phyloP scores from a whole-genome alignment of 2,888 invertebrate species.

The Dryococelus australis region DNA sequence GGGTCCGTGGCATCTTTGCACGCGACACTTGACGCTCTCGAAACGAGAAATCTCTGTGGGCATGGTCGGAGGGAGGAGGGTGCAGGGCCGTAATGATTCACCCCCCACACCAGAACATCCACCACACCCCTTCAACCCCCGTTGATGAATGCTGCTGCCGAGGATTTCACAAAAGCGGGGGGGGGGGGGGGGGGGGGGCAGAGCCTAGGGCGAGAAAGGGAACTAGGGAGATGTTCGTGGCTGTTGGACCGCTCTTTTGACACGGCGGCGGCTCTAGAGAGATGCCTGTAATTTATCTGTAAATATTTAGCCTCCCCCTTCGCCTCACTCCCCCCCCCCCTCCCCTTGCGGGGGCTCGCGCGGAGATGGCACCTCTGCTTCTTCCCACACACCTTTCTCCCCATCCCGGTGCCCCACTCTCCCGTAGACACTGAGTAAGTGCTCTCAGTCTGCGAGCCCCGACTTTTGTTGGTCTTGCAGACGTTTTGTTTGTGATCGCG shows the following conservation, averaged over 20 bases:
- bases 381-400: not conserved
- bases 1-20: no score
- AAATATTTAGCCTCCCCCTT: conserved; percentile 34
- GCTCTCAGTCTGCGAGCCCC: not conserved
- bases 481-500: not conserved
- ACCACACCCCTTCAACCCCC: not conserved
- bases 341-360: no score
- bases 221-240: not conserved
- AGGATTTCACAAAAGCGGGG: not conserved
- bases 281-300: conserved; percentile 36
- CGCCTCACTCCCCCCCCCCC: not conserved
- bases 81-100: not conserved
- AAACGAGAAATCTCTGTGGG: not conserved
- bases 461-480: not conserved
- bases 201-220: not conserved
- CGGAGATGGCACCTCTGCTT: not conserved
- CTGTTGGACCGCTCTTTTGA: not conserved
- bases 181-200: not conserved
- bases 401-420: not conserved
- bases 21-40: no score
- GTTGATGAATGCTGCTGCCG: not conserved
- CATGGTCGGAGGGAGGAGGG: not conserved
- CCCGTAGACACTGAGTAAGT: not conserved
- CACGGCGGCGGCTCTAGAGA: not conserved
- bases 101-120: not conserved